Base-by-base conservation (phyloP, 1,140 invertebrate genomes). In the Antheraea pernyi region DNA sequence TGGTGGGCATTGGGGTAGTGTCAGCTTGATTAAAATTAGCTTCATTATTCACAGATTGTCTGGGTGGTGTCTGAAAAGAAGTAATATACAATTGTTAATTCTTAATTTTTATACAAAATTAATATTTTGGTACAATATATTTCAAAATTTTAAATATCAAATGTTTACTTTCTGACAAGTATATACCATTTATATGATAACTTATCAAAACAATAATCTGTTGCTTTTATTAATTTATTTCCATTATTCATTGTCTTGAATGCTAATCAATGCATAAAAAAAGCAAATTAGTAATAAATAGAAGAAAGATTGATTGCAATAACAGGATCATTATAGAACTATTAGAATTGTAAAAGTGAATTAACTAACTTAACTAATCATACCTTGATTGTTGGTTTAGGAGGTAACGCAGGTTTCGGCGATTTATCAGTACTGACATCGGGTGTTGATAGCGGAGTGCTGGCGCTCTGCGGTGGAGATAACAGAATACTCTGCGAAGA, bases 381-480 rank as follows among this genome's bases (percentile, higher is more conserved):
- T 85, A 93, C 92, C 86, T 93, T 93, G 37, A 91, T 93, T 18
- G 94, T 93, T 67, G 96, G 96, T 93, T 97, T 96, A 2, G 96
- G 96, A 63, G 96, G 95, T 88, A 96, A 83, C 7, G 95, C 95
- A 42, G 96, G 96, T 82, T 96, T 95, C 58, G 92, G 89, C 22
- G 85, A 90, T 79, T 93, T 94, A 74, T 94, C 93, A 42, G 84
- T 84, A 63, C 86, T 92, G 67, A 93, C 89, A 74, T 94, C 93
- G 4, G 93, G 93, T 0, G 94, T 94, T 18, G 89, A 90, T 11
- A 94, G 68, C 7, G 94, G 94, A 5, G 94, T 94, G 79, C 94
- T 94, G 69, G 91, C 92, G 65, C 92, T 93, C 81, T 94, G 94
- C 9, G 94, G 94, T 30, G 94, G 93, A 19, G 94, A 94, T 77